Evolutionary conservation across 2,113 vertebrate genomes (phyloP).

Genomic region (Galbula dea): DNA sequence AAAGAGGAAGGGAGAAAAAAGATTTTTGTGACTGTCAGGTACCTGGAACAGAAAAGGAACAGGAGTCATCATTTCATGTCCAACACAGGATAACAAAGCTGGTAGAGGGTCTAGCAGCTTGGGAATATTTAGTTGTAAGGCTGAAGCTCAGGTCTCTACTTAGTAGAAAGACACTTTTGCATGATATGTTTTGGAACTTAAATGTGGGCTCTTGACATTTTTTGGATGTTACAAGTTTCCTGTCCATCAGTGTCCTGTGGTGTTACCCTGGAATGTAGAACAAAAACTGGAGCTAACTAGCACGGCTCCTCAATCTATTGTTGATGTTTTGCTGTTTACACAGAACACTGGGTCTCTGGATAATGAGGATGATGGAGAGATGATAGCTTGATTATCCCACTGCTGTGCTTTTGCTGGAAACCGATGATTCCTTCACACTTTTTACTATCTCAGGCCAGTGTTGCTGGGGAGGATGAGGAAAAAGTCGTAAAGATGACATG

Average conservation of each 20-base stretch:
- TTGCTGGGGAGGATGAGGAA: constrained; percentile 69
- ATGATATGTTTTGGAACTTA: background rate
- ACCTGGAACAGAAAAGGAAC: background rate
- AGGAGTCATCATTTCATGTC: background rate
- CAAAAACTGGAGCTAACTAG: background rate
- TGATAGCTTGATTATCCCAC: constrained; percentile 66
- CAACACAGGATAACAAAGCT: too few species aligned
- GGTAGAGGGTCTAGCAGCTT: background rate
- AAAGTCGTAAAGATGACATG: constrained; percentile 80
- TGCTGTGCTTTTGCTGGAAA: constrained; percentile 17
- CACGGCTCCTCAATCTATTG: background rate
- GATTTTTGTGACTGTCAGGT: background rate
- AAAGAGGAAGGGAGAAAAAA: background rate
- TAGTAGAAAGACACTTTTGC: background rate
- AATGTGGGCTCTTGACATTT: background rate
- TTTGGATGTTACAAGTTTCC: background rate
- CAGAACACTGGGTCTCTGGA: constrained; percentile 26
- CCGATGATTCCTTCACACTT: constrained; percentile 40
- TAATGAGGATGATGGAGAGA: constrained; percentile 55
- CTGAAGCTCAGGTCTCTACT: background rate
- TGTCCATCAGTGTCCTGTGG: background rate
- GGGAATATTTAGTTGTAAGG: background rate
- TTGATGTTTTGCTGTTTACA: background rate
- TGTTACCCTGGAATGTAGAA: background rate
- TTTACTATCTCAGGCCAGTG: constrained; percentile 61